These are phyloP conservation scores for Vireo altiloquus DNA, from an alignment of 2,113 vertebrate genomes.

Conservation along the genomic window DNA sequence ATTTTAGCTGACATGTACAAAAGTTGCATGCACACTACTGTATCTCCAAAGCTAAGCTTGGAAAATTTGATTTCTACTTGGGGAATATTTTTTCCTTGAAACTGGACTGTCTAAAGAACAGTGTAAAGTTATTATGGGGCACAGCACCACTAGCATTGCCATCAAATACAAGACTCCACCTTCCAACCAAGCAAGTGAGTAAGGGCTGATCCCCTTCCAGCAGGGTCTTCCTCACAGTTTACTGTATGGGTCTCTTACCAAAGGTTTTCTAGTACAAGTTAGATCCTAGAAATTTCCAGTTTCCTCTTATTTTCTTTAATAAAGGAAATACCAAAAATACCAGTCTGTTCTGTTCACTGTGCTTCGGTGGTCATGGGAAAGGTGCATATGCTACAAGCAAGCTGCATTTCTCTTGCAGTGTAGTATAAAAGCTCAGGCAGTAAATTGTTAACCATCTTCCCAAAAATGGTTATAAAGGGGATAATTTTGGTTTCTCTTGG, in stretches of 20 bases:
- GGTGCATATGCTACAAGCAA: not conserved
- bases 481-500: not conserved
- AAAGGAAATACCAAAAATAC: not conserved
- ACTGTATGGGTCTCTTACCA: not conserved
- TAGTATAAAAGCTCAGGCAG: not conserved
- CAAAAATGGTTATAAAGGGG: not conserved
- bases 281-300: not conserved
- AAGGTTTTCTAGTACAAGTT: not conserved
- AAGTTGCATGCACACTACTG: not conserved
- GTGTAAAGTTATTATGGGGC: fast-evolving
- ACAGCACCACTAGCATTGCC: not conserved
- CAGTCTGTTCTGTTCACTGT: not conserved
- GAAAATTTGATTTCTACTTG: not conserved
- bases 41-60: not conserved
- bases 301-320: not conserved
- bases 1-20: not conserved
- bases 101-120: not conserved
- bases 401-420: not conserved
- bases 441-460: not conserved
- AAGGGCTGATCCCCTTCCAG: not conserved
- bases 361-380: not conserved
- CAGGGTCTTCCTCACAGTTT: not conserved
- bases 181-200: not conserved
- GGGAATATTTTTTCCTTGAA: not conserved
- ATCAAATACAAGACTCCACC: not conserved